These are phyloP conservation scores for Helicoverpa assulta DNA, from an alignment of 2,888 invertebrate species.

Conservation along the genomic window DNA sequence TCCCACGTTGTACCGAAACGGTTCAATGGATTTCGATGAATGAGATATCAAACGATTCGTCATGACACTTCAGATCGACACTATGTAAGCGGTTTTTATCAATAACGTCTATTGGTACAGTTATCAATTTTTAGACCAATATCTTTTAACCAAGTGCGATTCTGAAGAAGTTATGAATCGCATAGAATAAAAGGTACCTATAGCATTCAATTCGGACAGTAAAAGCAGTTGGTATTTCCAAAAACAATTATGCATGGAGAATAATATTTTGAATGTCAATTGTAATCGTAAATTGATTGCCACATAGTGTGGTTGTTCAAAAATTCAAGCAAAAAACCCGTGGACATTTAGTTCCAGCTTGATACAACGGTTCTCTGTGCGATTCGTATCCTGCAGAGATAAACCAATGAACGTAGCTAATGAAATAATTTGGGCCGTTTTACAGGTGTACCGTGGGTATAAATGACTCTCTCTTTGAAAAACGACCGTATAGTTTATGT, in stretches of 20 bases:
- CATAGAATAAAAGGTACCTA: conserved; percentile 8
- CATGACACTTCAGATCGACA: conserved; percentile 47
- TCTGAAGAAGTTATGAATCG: conserved; percentile 16
- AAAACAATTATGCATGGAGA: conserved; percentile 44
- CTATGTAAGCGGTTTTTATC: conserved; percentile 30
- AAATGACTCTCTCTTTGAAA: conserved; percentile 58
- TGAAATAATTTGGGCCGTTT: conserved; percentile 60
- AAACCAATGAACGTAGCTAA: conserved; percentile 59
- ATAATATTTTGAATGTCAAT: conserved; percentile 26
- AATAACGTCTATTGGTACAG: conserved; percentile 34
- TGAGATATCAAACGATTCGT: conserved; percentile 61
- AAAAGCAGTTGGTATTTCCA: conserved; percentile 15
- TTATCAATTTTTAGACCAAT: conserved; percentile 37
- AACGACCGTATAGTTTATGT: conserved; percentile 59
- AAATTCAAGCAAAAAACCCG: conserved; percentile 46
- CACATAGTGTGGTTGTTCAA: conserved; percentile 38
- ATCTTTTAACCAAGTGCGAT: conserved; percentile 34
- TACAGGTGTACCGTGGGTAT: conserved; percentile 53
- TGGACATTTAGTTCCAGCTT: conserved; percentile 52
- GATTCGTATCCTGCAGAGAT: conserved; percentile 56
- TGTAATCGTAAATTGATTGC: conserved; percentile 42
- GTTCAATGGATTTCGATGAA: conserved; percentile 56
- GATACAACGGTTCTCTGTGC: conserved; percentile 58
- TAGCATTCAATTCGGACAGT: conserved; percentile 14
- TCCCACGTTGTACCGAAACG: conserved; percentile 56